Percentiles rank a stretch among this genome's conserved stretches.
Evolutionary conservation across 2,888 invertebrate genomes (phyloP).

Genomic region (Drosophila nigritarsus): DNA sequence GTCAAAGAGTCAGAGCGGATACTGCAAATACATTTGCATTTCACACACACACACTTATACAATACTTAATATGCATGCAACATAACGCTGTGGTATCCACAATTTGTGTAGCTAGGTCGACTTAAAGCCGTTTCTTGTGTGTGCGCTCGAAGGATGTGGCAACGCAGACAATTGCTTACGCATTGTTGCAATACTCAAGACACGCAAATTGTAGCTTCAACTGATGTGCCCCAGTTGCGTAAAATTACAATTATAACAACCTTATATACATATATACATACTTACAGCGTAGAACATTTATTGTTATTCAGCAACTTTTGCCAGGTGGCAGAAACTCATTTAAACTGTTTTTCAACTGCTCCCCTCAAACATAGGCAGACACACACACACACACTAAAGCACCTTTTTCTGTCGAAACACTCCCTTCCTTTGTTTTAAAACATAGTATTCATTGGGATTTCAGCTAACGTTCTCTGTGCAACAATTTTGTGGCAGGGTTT

Average conservation of each 20-base stretch:
- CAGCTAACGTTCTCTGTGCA: constrained; percentile 15
- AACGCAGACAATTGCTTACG: constrained; percentile 15
- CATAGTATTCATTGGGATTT: constrained; percentile 23
- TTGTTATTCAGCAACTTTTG: constrained; percentile 44
- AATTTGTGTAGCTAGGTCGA: constrained; percentile 36
- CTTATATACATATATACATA: neutral
- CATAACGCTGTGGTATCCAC: constrained; percentile 20
- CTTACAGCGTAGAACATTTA: constrained; percentile 15
- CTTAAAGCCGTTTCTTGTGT: neutral
- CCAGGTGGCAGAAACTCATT: constrained; percentile 66
- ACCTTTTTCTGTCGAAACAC: neutral
- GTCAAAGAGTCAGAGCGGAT: constrained; percentile 65
- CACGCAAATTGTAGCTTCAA: constrained; percentile 12
- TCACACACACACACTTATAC: constrained; percentile 5
- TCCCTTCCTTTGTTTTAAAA: constrained; percentile 30
- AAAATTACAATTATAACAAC: neutral
- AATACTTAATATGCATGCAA: constrained; percentile 53
- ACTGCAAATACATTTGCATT: constrained; percentile 65
- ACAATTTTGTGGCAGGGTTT: neutral
- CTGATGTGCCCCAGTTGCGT: neutral
- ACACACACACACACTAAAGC: neutral
- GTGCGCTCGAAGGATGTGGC: constrained; percentile 17
- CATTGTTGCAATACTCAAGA: constrained; percentile 6
- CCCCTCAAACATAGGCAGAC: constrained; percentile 1
- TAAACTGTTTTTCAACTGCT: constrained; percentile 56